Evolutionary conservation across 2,113 vertebrate species (phyloP).

Genomic region (Girardinichthys multiradiatus): DNA sequence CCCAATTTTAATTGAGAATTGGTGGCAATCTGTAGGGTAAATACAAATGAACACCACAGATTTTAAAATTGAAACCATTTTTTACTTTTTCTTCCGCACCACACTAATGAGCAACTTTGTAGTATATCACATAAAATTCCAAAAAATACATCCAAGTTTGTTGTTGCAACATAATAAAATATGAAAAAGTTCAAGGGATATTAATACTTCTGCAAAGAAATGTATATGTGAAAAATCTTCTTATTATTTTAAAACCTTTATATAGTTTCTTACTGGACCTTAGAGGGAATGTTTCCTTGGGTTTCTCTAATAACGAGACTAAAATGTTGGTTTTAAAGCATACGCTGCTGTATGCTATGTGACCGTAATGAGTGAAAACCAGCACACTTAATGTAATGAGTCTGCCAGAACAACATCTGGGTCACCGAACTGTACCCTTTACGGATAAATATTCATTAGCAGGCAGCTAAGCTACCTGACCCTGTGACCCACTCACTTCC

Average conservation of each 20-base stretch:
- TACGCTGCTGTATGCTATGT: background rate
- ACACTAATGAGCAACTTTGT: background rate
- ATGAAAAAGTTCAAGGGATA: background rate
- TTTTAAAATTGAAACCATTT: background rate
- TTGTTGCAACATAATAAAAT: background rate
- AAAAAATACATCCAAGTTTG: background rate
- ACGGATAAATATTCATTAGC: slow-evolving; percentile 68
- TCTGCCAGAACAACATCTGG: slow-evolving; percentile 43
- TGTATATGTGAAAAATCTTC: background rate
- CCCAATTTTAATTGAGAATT: no score
- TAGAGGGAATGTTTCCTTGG: background rate
- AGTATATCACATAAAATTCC: background rate
- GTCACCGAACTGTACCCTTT: slow-evolving; percentile 48
- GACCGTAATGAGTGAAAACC: slow-evolving; percentile 8
- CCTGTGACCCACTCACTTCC: slow-evolving; percentile 65
- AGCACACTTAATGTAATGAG: slow-evolving; percentile 28
- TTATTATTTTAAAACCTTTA: background rate
- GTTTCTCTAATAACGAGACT: background rate
- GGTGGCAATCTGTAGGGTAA: no score
- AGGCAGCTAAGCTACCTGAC: slow-evolving; percentile 58
- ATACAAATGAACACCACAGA: background rate
- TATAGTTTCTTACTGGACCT: background rate
- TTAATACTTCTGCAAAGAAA: background rate
- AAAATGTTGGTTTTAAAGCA: background rate
- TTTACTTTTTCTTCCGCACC: background rate